Evolutionary conservation across 2,797 vertebrate species (phyloP), one percentile per base, ranked within the genome.

Genomic region (Uromys caudimaculatus): DNA sequence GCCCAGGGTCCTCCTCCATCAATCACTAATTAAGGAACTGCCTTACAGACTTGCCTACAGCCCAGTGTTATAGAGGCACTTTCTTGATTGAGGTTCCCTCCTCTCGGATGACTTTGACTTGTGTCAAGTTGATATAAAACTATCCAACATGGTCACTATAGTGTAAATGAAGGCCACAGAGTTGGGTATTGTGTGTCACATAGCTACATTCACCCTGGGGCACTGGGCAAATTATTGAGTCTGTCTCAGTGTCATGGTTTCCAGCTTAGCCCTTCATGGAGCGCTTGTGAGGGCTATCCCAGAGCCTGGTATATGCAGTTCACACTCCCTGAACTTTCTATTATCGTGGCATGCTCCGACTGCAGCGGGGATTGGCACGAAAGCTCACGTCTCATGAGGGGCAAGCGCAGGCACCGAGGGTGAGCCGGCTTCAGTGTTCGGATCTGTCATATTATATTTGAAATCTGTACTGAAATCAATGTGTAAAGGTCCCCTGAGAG

Each of bases 391-490:
- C 52, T 89, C 75, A 23, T 0, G 52, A 83, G 81, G 75, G 50
- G 35, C 8, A 9, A 12, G 14, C 8, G 0, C 6, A 23, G 58
- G 41, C 32, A 62, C 11, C 13, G 0, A 10, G 90, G 85, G 78
- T 50, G 23, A 78, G 24, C 82, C 89, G 62, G 44, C 76, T 87
- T 84, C 29, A 44, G 56, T 69, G 84, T 96, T 92, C 35, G 44
- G 67, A 93, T n/a, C 96, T 86, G 89, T 78, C 96, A 91, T 71
- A 17, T 58, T 77, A 76, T 69, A 91, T 95, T 93, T 96, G 91
- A 97, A 96, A 95, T 93, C 60, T 92, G 93, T 76, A 29, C 81
- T 38, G 88, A 97, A 94, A 94, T 77, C 92, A 93, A 17, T 4
- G 35, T 67, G 73, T 41, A 13, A 85, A 89, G 73, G 62, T 83